A percentile compares a stretch with the other conserved stretches of the same genome.
Conservation (phyloP, 2,888 invertebrate species). For the Meloe dianella region DNA sequence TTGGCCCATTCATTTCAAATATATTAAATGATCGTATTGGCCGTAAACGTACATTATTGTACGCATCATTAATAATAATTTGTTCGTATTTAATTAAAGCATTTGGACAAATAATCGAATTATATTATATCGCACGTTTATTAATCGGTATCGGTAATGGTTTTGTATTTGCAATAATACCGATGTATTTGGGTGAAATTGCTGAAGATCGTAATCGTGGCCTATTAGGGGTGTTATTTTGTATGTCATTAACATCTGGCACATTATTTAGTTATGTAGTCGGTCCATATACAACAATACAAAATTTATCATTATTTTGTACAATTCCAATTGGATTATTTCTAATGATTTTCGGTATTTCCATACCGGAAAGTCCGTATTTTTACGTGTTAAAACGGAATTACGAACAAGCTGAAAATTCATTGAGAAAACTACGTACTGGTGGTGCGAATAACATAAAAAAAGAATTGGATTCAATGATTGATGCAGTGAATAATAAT, state of each 20-base stretch:
- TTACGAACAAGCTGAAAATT: background rate
- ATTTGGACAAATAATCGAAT: conserved; percentile 34
- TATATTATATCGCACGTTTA: conserved; percentile 64
- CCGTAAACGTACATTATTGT: conserved; percentile 70
- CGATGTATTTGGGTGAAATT: conserved; percentile 87
- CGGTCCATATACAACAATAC: conserved; percentile 12
- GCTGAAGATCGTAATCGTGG: conserved; percentile 80
- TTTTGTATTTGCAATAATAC: conserved; percentile 73
- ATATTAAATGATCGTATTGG: conserved; percentile 57
- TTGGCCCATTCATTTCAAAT: conserved; percentile 43
- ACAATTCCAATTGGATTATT: background rate
- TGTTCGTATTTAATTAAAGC: conserved; percentile 53
- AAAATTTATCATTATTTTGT: conserved; percentile 6
- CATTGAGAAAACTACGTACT: conserved; percentile 7
- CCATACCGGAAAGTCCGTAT: conserved; percentile 17
- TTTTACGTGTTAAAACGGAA: conserved; percentile 11
- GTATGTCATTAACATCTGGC: background rate
- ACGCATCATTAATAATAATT: conserved; percentile 68
- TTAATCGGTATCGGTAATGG: conserved; percentile 71
- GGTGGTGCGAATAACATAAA: background rate
- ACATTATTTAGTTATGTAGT: conserved; percentile 3
- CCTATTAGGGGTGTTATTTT: conserved; percentile 7
- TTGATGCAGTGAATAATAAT: background rate
- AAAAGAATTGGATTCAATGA: conserved; percentile 15
- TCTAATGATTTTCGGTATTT: conserved; percentile 12